phyloP scores from a whole-genome alignment of 2,113 vertebrate genomes.

The Pachycephala philippinensis region DNA sequence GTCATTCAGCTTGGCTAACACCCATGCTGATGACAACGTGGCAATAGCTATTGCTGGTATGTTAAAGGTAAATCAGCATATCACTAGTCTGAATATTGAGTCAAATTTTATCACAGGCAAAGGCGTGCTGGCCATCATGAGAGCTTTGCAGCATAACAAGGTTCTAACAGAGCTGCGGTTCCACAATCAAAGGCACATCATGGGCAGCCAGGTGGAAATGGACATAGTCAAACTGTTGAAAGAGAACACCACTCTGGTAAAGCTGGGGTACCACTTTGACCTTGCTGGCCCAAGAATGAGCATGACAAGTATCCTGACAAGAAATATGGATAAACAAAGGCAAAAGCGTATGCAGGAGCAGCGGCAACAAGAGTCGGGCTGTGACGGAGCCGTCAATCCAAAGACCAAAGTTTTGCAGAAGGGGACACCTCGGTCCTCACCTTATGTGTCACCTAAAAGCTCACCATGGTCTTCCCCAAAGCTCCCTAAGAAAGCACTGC shows the following conservation, averaged over 20 bases:
- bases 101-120: constrained; percentile 95
- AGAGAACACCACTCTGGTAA: constrained; percentile 89
- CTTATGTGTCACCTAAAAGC: constrained; percentile 79
- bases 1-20: constrained; percentile 90
- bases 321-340: constrained; percentile 93
- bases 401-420: constrained; percentile 82
- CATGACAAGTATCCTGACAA: constrained; percentile 93
- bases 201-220: constrained; percentile 97
- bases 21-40: constrained; percentile 84
- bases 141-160: constrained; percentile 83
- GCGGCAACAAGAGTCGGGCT: constrained; percentile 70
- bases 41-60: constrained; percentile 87
- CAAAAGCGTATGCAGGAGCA: constrained; percentile 92
- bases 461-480: constrained; percentile 90
- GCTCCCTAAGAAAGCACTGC: constrained; percentile 64
- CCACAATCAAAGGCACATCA: constrained; percentile 97
- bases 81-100: constrained; percentile 89
- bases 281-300: constrained; percentile 94
- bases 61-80: constrained; percentile 84
- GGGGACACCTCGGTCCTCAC: constrained; percentile 83
- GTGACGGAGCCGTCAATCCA: constrained; percentile 66
- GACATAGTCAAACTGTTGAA: constrained; percentile 91
- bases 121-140: constrained; percentile 88
- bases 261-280: constrained; percentile 95
- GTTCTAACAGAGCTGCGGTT: constrained; percentile 92